These are phyloP conservation scores for Aleiodes sp. DNA, from an alignment of 1,140 invertebrate species.

Conservation along the genomic window DNA sequence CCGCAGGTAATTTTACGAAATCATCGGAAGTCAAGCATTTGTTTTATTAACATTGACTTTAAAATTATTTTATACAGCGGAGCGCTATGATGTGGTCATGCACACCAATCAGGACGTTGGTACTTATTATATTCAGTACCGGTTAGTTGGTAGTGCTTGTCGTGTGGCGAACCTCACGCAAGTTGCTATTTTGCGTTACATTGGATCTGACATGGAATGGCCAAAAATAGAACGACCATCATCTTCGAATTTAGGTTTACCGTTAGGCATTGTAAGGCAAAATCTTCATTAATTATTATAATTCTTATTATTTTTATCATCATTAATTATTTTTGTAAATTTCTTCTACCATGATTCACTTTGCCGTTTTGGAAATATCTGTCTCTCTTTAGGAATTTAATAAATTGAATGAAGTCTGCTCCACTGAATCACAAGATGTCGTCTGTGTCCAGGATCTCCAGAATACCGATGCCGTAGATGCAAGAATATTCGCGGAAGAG, in stretches of 20 bases:
- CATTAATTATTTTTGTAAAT: too few species aligned
- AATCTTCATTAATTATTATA: neutral
- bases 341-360: too few species aligned
- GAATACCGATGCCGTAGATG: conserved; percentile 5
- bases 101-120: conserved; percentile 50
- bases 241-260: neutral
- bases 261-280: conserved; percentile 14
- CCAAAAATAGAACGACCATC: neutral
- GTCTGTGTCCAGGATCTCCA: conserved; percentile 13
- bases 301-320: neutral
- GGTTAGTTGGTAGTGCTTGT: conserved; percentile 61
- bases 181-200: conserved; percentile 63
- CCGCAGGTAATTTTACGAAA: neutral
- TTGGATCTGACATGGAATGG: neutral
- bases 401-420: conserved; percentile 11
- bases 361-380: neutral
- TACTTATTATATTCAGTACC: conserved; percentile 65
- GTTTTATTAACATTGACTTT: too few species aligned
- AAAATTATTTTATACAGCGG: conserved; percentile 57
- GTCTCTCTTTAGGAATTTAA: conserved; percentile 14
- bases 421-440: neutral
- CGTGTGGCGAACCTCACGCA: conserved; percentile 56
- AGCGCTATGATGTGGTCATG: conserved; percentile 66
- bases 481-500: neutral
- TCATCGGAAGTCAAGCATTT: too few species aligned